A percentile compares a stretch with the other conserved stretches of the same genome.
These are phyloP conservation scores for Machaerirhynchus nigripectus DNA, from an alignment of 2,113 vertebrate species.

Conservation along the genomic window DNA sequence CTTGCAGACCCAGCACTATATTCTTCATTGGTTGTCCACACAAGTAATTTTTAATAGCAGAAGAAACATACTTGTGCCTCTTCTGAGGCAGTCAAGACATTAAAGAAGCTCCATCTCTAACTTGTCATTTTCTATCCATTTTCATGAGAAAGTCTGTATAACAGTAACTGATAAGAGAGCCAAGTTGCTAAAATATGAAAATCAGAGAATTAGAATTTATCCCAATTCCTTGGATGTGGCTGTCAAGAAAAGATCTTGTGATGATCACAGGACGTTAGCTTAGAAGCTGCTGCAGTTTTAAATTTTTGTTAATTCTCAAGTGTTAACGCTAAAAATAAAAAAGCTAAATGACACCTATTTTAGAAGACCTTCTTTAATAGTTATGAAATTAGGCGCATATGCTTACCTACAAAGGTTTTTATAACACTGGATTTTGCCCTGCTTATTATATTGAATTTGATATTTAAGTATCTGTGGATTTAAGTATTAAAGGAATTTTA, in stretches of 20 bases:
- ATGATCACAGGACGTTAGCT: background rate
- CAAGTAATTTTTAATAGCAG: background rate
- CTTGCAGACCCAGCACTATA: background rate
- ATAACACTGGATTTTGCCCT: background rate
- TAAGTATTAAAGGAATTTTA: background rate
- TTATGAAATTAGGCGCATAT: background rate
- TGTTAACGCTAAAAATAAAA: background rate
- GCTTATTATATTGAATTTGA: background rate
- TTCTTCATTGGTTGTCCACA: background rate
- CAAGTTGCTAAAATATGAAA: constrained; percentile 47
- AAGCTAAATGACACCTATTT: background rate
- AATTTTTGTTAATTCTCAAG: background rate
- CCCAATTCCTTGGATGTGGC: background rate
- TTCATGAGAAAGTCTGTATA: background rate
- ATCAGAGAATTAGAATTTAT: constrained; percentile 52
- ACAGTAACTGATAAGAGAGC: background rate
- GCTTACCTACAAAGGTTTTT: background rate
- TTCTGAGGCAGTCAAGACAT: background rate
- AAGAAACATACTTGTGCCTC: background rate
- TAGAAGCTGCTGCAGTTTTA: background rate
- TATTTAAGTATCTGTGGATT: background rate
- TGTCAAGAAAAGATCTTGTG: constrained; percentile 17
- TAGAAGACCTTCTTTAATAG: background rate
- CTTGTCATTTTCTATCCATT: constrained; percentile 42
- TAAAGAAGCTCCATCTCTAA: background rate